Evolutionary conservation across 1,140 invertebrate genomes (phyloP), one percentile per base, ranked within the genome.

Genomic region (Drosophila kurseongensis): DNA sequence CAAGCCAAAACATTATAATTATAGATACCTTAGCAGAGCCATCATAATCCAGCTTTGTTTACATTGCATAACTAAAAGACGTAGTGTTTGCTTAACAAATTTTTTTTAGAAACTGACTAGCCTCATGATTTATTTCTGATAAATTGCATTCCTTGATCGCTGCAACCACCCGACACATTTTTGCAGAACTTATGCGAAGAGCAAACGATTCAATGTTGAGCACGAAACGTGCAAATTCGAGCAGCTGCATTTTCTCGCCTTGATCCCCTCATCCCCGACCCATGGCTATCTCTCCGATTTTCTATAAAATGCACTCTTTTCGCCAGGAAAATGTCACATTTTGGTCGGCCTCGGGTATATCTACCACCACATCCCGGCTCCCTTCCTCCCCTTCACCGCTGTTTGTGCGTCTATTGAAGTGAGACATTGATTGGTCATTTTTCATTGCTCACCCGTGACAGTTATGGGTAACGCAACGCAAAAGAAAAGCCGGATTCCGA

Each of bases 341-440:
- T 83, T 78, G 80, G 84, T 80, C 52, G 63, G 23, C 35, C 50
- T 36, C 71, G 45, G 60, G 40, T 40, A 27, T 52, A 62, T 67
- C 78, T 68, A 80, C 77, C 77, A 84, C 81, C 81, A 38, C 54
- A 59, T 47, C 71, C 65, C 41, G 35, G 27, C 45, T 38, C 36
- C 61, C 75, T 48, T 51, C 65, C 63, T 75, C 82, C 83, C 78
- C 71, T 52, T n/a, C 4, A 38, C n/a, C 63, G 45, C 44, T 65
- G 68, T 67, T 80, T 74, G 73, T 57, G 72, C 73, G 51, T 67
- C 84, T 47, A 84, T 89, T 75, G 54, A 89, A 83, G 79, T 83
- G 79, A 84, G 80, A 89, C 84, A 89, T 90, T 89, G 84, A 78
- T 84, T 90, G 85, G 85, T 89, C 80, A 89, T 89, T 89, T 89